These are phyloP conservation scores for Cydia splendana DNA, from an alignment of 1,140 invertebrate genomes.

Conservation along the genomic window DNA sequence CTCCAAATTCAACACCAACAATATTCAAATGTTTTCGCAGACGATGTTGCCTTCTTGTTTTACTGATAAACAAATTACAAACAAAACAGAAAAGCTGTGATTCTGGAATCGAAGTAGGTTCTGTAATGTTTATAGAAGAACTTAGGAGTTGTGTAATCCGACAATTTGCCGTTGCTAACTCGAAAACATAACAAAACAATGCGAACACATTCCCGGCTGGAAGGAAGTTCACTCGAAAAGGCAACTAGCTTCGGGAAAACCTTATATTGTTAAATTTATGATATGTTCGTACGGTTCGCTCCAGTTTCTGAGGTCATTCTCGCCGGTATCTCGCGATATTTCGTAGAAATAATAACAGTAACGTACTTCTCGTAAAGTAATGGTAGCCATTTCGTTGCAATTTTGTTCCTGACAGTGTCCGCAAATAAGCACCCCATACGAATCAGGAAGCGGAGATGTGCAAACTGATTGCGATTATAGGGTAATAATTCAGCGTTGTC, in stretches of 20 bases:
- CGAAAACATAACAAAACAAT: conserved; percentile 74
- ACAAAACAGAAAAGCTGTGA: conserved; percentile 57
- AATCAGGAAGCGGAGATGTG: conserved; percentile 37
- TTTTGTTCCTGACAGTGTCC: conserved; percentile 40
- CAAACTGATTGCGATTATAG: conserved; percentile 52
- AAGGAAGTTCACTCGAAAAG: conserved; percentile 74
- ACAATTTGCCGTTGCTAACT: conserved; percentile 73
- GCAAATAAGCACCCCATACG: conserved; percentile 38
- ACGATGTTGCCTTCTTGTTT: conserved; percentile 45
- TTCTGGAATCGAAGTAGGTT: conserved; percentile 59
- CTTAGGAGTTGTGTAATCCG: conserved; percentile 74
- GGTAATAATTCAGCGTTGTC: conserved; percentile 58
- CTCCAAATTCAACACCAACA: conserved; percentile 56
- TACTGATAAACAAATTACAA: conserved; percentile 48
- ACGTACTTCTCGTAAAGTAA: conserved; percentile 48
- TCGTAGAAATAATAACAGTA: conserved; percentile 65
- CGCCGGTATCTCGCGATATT: conserved; percentile 61
- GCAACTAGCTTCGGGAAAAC: conserved; percentile 70
- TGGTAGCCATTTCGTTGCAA: conserved; percentile 54
- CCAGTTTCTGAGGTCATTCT: conserved; percentile 65
- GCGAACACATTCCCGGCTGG: conserved; percentile 68
- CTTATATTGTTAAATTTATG: conserved; percentile 75
- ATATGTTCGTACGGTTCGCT: conserved; percentile 61
- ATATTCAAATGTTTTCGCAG: conserved; percentile 48
- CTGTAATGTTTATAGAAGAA: conserved; percentile 67